Evolutionary conservation across 1,140 invertebrate species (phyloP), one percentile per base, ranked within the genome.

Genomic region (Nixonia krombeini): DNA sequence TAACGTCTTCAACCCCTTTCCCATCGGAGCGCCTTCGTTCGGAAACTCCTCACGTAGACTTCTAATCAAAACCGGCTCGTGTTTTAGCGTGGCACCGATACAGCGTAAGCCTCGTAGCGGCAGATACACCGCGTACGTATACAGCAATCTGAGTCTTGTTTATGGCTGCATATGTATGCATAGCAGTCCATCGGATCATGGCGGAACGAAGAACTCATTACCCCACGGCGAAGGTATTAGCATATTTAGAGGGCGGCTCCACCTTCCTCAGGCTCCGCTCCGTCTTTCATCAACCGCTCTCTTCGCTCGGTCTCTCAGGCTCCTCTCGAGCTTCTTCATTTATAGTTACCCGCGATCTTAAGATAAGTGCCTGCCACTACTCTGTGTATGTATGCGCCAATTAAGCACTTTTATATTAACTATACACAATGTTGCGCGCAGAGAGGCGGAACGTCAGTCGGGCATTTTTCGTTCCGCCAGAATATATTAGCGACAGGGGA

Each of bases 91-190:
- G 9, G 31, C 10, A 45, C 13, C 47, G 35, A 64, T 57, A 57
- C 52, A 57, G 46, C 41, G n/a, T 41, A 28, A 57, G 38, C 42
- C 55, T 56, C 23, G 23, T 40, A 45, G 41, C 40, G 51, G 46
- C 18, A 50, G 52, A 51, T 64, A 62, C 49, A 50, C 38, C 49
- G 46, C 50, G 58, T 55, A 59, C 28, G 57, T 67, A 79, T 76
- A 78, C 58, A 82, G 74, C 66, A 74, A 84, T 82, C 77, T 71
- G 72, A 79, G 73, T 74, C 68, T 77, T 80, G 80, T 84, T 85
- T 83, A 85, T 83, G 72, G 71, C 79, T 74, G 76, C 80, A 82
- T 84, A 82, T 82, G 76, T 80, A 85, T 85, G 81, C 80, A 83
- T 83, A 80, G 76, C 73, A 80, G 73, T 76, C 67, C 67, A 57